phyloP scores from a whole-genome alignment of 2,113 vertebrate species.

The Rhea pennata region DNA sequence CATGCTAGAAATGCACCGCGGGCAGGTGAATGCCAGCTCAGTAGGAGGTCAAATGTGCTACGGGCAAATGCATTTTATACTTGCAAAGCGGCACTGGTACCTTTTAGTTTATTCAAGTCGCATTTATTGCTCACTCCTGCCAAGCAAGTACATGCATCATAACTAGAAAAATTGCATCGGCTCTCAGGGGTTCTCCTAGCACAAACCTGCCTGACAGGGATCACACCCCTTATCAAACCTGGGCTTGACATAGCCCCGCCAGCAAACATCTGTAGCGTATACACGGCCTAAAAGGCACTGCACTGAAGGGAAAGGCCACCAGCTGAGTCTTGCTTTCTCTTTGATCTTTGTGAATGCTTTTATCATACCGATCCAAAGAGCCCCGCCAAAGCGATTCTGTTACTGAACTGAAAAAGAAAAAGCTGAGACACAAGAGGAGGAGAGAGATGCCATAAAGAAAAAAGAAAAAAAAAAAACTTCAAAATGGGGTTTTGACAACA shows the following conservation, averaged over 20 bases:
- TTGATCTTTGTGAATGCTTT: slow-evolving; percentile 39
- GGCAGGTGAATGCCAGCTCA: not conserved
- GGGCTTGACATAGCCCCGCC: not conserved
- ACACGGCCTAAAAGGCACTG: not conserved
- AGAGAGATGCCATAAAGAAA: not conserved
- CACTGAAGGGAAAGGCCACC: slow-evolving; percentile 50
- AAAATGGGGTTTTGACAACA: not conserved
- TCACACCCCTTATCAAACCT: slow-evolving; percentile 25
- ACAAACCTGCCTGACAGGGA: slow-evolving; percentile 15
- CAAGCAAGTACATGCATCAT: rapidly evolving
- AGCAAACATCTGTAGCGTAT: slow-evolving; percentile 47
- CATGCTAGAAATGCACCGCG: rapidly evolving
- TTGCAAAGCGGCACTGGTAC: not conserved
- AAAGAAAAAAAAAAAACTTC: not conserved
- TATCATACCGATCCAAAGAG: slow-evolving; percentile 22
- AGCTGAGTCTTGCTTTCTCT: slow-evolving; percentile 18
- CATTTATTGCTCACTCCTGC: not conserved
- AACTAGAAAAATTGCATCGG: not conserved
- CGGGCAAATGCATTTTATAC: not conserved
- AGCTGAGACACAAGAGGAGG: not conserved
- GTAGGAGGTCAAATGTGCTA: not conserved
- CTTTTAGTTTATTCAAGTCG: not conserved
- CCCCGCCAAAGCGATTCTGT: not conserved
- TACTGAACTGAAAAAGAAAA: not conserved
- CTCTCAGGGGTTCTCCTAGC: not conserved